Conservation (phyloP, 2,113 vertebrate genomes). For the Anoura caudifer region DNA sequence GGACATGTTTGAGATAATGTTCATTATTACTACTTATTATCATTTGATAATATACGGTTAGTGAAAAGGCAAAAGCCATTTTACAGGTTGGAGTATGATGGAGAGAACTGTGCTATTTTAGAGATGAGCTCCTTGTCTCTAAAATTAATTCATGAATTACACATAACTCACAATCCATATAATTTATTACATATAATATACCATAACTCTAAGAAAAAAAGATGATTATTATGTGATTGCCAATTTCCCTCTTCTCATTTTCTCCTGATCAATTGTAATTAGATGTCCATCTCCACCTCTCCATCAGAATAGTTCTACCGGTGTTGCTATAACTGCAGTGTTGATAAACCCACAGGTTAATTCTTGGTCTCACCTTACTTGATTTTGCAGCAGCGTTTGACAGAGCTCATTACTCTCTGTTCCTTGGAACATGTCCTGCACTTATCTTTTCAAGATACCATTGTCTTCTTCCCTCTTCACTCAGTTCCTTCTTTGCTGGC, state of each 20-base stretch:
- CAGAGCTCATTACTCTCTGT: background rate
- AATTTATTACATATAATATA: background rate
- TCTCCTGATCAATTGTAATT: background rate
- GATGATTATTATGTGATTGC: background rate
- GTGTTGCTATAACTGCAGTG: background rate
- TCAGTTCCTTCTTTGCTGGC: background rate
- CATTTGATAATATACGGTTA: background rate
- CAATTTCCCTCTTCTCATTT: background rate
- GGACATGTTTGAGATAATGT: background rate
- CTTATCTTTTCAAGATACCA: background rate
- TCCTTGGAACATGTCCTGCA: background rate
- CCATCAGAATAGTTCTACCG: background rate
- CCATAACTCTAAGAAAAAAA: background rate
- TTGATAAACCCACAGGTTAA: background rate
- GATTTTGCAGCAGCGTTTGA: background rate
- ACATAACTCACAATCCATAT: background rate
- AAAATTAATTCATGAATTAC: background rate
- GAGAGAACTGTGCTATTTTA: background rate
- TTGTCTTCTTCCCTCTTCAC: background rate
- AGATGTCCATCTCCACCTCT: background rate
- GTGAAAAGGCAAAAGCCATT: background rate
- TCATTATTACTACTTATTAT: background rate
- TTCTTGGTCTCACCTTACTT: background rate
- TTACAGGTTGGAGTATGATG: background rate
- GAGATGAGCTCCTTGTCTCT: background rate